Conservation (phyloP, 2,888 invertebrate species). For the Amblyjoppa proteus region DNA sequence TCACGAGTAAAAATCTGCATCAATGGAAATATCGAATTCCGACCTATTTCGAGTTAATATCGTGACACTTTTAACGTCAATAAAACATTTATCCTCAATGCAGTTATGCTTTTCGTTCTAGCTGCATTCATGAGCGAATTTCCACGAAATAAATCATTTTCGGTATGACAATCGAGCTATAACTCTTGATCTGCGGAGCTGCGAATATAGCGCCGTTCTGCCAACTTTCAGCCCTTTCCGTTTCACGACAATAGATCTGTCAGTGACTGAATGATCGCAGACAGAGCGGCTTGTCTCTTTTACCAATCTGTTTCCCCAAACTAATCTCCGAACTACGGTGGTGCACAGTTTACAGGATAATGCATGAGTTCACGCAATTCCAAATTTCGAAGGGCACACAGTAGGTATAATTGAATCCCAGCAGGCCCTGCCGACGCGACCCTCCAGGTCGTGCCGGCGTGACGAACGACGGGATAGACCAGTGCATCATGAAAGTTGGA, state of each 20-base stretch:
- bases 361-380: conserved; percentile 6
- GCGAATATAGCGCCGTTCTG: background rate
- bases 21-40: no score
- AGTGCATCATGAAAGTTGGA: conserved; percentile 11
- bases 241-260: background rate
- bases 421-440: background rate
- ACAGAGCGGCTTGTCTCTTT: background rate
- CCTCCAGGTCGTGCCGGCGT: conserved; percentile 36
- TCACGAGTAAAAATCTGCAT: no score
- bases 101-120: no score
- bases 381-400: background rate
- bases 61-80: no score
- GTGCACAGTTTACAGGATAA: conserved; percentile 8
- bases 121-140: no score
- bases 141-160: no score
- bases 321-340: background rate
- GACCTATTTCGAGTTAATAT: no score
- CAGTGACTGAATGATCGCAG: conserved; percentile 1
- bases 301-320: conserved; percentile 3
- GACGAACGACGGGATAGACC: conserved; percentile 12
- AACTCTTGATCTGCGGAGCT: background rate
- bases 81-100: no score
- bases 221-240: background rate
- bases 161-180: background rate
- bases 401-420: conserved; percentile 1